A percentile compares a stretch with the other conserved stretches of the same genome.
Evolutionary conservation across 2,113 vertebrate species (phyloP).

Genomic region (Bolborhynchus lineola): DNA sequence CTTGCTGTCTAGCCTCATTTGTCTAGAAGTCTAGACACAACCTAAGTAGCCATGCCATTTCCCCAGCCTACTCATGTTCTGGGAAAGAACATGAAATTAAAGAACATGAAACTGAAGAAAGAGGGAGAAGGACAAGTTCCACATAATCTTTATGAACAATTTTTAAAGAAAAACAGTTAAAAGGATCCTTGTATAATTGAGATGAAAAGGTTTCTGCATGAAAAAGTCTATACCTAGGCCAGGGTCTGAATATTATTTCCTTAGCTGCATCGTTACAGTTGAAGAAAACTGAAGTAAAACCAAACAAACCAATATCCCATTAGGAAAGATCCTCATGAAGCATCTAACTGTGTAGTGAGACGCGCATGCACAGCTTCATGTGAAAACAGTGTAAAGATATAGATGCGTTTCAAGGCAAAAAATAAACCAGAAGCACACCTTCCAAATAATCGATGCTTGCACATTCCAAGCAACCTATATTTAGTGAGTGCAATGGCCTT

Average conservation of each 20-base stretch:
- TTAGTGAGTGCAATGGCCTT: background rate
- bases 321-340: background rate
- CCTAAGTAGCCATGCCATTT: background rate
- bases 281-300: background rate
- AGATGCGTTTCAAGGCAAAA: background rate
- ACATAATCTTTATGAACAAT: background rate
- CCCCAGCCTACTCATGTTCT: background rate
- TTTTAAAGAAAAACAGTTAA: background rate
- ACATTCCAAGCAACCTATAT: background rate
- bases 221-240: rapidly evolving
- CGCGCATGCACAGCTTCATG: background rate
- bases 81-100: background rate
- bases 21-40: background rate
- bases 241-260: background rate
- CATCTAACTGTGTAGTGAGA: background rate
- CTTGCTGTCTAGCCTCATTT: background rate
- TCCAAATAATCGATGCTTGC: background rate
- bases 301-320: background rate
- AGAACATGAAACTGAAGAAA: background rate
- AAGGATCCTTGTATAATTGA: background rate
- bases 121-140: background rate
- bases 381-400: background rate
- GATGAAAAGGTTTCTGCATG: background rate
- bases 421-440: background rate
- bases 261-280: background rate